Evolutionary conservation across 2,888 invertebrate genomes (phyloP).

Genomic region (Podotricha telesiphe): DNA sequence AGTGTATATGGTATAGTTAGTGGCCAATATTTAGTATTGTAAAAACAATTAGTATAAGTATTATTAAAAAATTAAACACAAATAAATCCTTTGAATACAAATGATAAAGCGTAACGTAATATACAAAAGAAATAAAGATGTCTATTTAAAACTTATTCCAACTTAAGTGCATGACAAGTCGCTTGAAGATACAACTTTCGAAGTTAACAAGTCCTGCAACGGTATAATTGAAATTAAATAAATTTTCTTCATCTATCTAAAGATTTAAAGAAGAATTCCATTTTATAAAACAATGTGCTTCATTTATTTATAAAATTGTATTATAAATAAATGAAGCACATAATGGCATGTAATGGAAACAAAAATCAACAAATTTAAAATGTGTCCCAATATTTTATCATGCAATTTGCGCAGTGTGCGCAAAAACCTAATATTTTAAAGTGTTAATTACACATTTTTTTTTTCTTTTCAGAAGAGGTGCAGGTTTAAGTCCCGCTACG

Average conservation of each 20-base stretch:
- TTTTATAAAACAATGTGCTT: neutral
- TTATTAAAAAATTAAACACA: no score
- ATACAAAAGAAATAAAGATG: constrained; percentile 30
- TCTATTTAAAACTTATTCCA: constrained; percentile 38
- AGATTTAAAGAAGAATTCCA: neutral
- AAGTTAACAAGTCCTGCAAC: constrained; percentile 38
- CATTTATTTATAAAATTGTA: no score
- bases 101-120: neutral
- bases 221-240: constrained; percentile 38
- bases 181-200: constrained; percentile 41
- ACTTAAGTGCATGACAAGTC: constrained; percentile 37
- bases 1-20: no score
- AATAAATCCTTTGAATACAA: neutral
- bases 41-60: neutral
- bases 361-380: no score
- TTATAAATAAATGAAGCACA: no score
- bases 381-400: no score
- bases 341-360: no score
- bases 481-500: no score
- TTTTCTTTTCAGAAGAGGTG: no score
- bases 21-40: neutral
- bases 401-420: no score
- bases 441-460: no score
- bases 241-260: constrained; percentile 19
- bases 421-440: no score